Conservation (phyloP, 2,113 vertebrate species). For the Paramormyrops kingsleyae region DNA sequence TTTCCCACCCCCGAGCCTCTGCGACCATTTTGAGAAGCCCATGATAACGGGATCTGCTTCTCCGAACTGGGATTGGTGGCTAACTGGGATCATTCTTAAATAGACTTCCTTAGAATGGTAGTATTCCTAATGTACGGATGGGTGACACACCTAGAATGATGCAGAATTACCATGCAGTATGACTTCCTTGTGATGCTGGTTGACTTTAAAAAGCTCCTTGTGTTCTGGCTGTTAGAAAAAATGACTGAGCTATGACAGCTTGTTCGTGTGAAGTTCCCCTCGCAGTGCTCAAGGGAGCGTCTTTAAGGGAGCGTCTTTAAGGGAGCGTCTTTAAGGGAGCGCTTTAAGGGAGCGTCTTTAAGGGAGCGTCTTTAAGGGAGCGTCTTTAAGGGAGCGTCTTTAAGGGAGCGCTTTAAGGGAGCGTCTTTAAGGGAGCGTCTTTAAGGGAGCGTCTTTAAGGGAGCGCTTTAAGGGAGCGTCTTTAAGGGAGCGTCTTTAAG, state of each 20-base stretch:
- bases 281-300: neutral
- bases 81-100: neutral
- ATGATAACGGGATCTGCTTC: neutral
- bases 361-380: too few relatives aligned
- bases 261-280: neutral
- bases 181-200: neutral
- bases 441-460: too few relatives aligned
- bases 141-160: neutral
- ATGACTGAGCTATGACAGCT: neutral
- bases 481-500: too few relatives aligned
- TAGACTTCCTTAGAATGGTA: neutral
- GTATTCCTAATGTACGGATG: neutral
- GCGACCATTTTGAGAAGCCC: neutral
- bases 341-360: too few relatives aligned
- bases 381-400: too few relatives aligned
- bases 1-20: neutral
- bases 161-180: neutral
- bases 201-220: neutral
- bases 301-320: too few relatives aligned
- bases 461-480: too few relatives aligned
- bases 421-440: too few relatives aligned
- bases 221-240: neutral
- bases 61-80: neutral
- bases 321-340: too few relatives aligned
- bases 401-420: too few relatives aligned